Evolutionary conservation across 64 coral and sea anemone species (phyloP).

Genomic region (Stylophora pistillata): DNA sequence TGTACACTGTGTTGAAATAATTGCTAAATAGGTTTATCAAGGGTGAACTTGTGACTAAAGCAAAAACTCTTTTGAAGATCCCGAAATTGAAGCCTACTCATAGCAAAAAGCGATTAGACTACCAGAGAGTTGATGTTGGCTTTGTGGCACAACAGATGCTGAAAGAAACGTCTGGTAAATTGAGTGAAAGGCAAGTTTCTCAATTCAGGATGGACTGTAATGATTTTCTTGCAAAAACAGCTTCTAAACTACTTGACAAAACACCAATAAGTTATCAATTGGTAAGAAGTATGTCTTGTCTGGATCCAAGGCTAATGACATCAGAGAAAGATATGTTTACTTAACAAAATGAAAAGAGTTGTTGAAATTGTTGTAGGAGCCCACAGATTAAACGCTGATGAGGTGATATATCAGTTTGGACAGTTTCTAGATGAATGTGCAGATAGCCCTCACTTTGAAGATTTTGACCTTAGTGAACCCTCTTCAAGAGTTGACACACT

Average conservation of each 20-base stretch:
- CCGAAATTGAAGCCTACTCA: constrained; percentile 5
- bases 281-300: constrained; percentile 32
- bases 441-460: constrained; percentile 49
- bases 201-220: constrained; percentile 40
- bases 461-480: constrained; percentile 8
- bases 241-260: neutral
- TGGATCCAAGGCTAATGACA: constrained; percentile 42
- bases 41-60: constrained; percentile 7
- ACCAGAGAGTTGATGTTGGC: constrained; percentile 42
- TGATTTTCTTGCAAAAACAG: constrained; percentile 15
- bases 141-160: constrained; percentile 42
- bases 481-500: constrained; percentile 51
- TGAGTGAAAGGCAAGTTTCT: constrained; percentile 34
- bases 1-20: constrained; percentile 36
- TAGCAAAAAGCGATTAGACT: constrained; percentile 19
- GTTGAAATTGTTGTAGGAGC: constrained; percentile 23
- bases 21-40: constrained; percentile 8
- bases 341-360: constrained; percentile 53
- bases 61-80: constrained; percentile 15
- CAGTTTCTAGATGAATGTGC: constrained; percentile 54
- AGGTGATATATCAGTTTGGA: constrained; percentile 38
- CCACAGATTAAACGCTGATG: constrained; percentile 60
- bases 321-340: constrained; percentile 32
- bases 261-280: constrained; percentile 11
- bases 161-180: neutral